Evolutionary conservation across 2,888 invertebrate genomes (phyloP).

Genomic region (Ennomos erosarius): DNA sequence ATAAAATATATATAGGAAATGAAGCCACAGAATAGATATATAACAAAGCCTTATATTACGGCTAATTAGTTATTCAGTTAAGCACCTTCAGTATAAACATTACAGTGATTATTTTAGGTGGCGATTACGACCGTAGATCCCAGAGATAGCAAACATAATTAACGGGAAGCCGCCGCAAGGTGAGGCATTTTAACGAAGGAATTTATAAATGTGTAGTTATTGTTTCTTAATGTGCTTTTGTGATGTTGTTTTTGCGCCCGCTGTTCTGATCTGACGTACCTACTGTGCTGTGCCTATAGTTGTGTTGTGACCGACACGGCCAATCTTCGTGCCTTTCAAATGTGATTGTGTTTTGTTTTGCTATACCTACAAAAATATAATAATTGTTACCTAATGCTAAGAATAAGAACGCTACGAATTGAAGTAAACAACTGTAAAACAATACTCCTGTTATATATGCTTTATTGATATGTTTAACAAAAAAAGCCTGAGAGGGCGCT

Average conservation of each 20-base stretch:
- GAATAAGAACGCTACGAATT: too few relatives aligned
- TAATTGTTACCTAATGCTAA: too few relatives aligned
- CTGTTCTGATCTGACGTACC: conserved; percentile 1
- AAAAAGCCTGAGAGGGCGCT: too few relatives aligned
- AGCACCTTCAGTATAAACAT: neutral
- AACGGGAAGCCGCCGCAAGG: conserved; percentile 15
- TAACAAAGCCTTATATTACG: too few relatives aligned
- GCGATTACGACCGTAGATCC: conserved; percentile 7
- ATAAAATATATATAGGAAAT: too few relatives aligned
- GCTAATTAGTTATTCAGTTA: too few relatives aligned
- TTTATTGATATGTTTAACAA: too few relatives aligned
- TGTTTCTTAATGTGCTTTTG: conserved; percentile 13
- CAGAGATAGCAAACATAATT: conserved; percentile 5
- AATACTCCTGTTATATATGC: too few relatives aligned
- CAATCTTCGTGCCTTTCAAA: conserved; percentile 9
- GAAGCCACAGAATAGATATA: too few relatives aligned
- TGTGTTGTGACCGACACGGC: conserved; percentile 13
- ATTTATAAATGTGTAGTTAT: conserved; percentile 7
- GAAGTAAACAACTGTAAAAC: too few relatives aligned
- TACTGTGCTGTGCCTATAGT: neutral
- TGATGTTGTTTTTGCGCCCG: conserved; percentile 2
- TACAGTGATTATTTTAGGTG: conserved; percentile 48
- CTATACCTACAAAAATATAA: neutral
- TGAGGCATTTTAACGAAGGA: conserved; percentile 17
- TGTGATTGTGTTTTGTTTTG: conserved; percentile 5